Evolutionary conservation across 2,888 invertebrate genomes (phyloP).

Genomic region (Acrobasis consociella): DNA sequence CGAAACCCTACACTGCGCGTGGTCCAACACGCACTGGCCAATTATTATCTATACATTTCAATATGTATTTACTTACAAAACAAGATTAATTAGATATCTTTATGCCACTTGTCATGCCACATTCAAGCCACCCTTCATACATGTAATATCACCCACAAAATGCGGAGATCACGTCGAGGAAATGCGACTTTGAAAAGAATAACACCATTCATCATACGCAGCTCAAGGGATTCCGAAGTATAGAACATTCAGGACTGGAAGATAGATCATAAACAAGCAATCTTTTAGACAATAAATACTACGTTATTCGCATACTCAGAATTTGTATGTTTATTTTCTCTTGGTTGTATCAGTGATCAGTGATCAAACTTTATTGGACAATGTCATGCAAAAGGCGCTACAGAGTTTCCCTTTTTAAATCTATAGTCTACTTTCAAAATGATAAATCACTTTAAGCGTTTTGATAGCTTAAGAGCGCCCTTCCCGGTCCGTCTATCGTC

Average conservation of each 20-base stretch:
- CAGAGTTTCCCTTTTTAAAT: too few species aligned
- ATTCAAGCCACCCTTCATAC: constrained; percentile 4
- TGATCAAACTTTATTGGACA: too few species aligned
- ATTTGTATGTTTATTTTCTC: too few species aligned
- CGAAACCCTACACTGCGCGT: too few species aligned
- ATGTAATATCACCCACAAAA: constrained; percentile 26
- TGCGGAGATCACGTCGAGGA: constrained; percentile 57
- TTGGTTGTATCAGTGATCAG: too few species aligned
- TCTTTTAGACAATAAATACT: neutral
- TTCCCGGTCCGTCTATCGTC: too few species aligned
- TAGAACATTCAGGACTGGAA: constrained; percentile 31
- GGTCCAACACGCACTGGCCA: too few species aligned
- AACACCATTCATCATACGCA: constrained; percentile 74
- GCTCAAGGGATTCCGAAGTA: constrained; percentile 70
- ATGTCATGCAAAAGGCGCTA: too few species aligned
- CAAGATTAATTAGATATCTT: constrained; percentile 2
- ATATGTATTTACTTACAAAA: constrained; percentile 1
- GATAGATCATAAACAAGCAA: neutral
- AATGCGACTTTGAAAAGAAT: constrained; percentile 70
- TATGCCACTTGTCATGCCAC: neutral
- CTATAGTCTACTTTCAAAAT: too few species aligned
- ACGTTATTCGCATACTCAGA: neutral
- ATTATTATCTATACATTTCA: neutral
- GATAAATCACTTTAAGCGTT: too few species aligned
- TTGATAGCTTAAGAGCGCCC: too few species aligned